Base-by-base conservation (phyloP, 2,113 vertebrate genomes). In the Thunnus maccoyii region DNA sequence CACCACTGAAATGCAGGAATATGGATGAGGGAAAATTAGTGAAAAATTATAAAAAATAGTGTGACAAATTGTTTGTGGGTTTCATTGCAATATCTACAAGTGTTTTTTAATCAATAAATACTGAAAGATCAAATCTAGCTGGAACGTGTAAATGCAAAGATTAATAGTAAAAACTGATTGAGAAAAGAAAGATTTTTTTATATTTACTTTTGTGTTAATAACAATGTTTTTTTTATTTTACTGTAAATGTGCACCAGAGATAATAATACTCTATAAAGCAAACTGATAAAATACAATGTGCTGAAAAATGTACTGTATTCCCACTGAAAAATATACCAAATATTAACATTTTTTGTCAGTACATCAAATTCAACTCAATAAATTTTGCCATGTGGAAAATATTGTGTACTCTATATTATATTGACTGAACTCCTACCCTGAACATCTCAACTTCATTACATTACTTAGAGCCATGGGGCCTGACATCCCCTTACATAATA, bases 321-420 rank as follows among this genome's bases (percentile, higher is more conserved):
- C 62, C 3, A n/a, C 54, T 76, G 65, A 84, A 78, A 87, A 86
- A 86, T 70, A 65, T 1, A 78, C 66, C 44, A 80, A 89, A 80
- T 76, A 76, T 81, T 73, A 78, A 67, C 18, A 81, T 66, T 68
- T 22, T 79, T 32, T 85, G 76, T 56, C 60, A 46, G 50, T 62
- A 77, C 65, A 84, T 84, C 76, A 73, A 62, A 66, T 74, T 72
- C 46, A 84, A 61, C 68, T 83, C 68, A 66, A 86, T 92, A 82
- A 18, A 86, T 76, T 78, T 52, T 82, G 82, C 85, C 79, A 76
- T 55, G 46, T 50, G 27, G 54, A 79, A 87, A 77, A 91, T 80
- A 88, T 54, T 84, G 78, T 82, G 68, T 65, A 58, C 80, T 80
- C 80, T 80, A 65, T 69, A 76, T 76, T 75, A 63, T 52, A 72